These are phyloP conservation scores for Metopia argyrocephala DNA, from an alignment of 2,888 invertebrate species.

Conservation along the genomic window DNA sequence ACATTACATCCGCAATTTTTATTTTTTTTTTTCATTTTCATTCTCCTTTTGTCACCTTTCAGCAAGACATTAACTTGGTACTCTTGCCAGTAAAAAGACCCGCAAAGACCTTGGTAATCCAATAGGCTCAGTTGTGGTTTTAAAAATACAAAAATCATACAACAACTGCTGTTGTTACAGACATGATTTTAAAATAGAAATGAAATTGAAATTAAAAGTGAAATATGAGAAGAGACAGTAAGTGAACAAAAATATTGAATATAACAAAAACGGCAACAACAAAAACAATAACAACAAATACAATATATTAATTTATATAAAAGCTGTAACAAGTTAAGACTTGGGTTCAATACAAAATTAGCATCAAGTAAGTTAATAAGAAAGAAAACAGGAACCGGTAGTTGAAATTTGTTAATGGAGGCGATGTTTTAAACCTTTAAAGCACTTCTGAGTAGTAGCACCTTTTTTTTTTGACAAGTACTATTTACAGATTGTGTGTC, in stretches of 20 bases:
- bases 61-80: constrained; percentile 54
- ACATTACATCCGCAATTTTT: too few relatives aligned
- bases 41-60: background rate
- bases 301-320: too few relatives aligned
- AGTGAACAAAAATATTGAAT: constrained; percentile 14
- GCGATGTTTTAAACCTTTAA: too few relatives aligned
- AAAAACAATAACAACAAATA: background rate
- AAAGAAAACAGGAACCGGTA: too few relatives aligned
- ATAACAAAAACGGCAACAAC: background rate
- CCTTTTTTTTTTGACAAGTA: too few relatives aligned
- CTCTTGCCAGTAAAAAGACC: constrained; percentile 14
- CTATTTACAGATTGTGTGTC: too few relatives aligned
- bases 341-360: background rate
- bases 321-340: background rate
- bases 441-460: too few relatives aligned
- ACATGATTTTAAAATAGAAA: background rate
- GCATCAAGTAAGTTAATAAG: background rate
- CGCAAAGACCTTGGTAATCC: constrained; percentile 61
- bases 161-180: background rate
- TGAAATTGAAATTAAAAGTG: constrained; percentile 56
- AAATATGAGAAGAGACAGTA: constrained; percentile 49
- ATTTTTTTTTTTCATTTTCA: too few relatives aligned
- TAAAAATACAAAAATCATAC: background rate
- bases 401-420: too few relatives aligned
- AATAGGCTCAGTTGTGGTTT: constrained; percentile 52